Base-by-base conservation (phyloP, 1,140 invertebrate genomes). In the Brachionus sp. region DNA sequence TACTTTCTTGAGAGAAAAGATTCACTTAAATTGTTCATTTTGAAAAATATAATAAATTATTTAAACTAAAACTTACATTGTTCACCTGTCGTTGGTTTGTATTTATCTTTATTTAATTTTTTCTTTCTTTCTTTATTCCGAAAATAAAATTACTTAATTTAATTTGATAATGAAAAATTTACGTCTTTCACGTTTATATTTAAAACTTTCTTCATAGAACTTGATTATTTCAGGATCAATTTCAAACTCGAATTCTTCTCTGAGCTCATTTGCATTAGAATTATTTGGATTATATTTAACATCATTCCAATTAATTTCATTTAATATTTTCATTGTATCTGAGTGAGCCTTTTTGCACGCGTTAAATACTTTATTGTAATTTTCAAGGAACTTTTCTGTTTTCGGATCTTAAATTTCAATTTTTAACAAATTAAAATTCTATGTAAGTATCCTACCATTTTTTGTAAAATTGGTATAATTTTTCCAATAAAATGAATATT, bases 141-240 rank as follows among this genome's bases (percentile, higher is more conserved):
- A 7, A 42, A 2, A 39, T 16, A 23, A 39, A 35, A 13, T 64
- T 29, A 1, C 4, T 66, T 66, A 42, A 12, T 23, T 35, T 1
- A 42, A 7, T 39, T 73, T 73, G 35, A 23, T 44, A 5, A 39
- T 3, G 0, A 39, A 46, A 50, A 50, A 0, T 5, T 75, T 75
- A 75, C 70, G 16, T 75, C n/a, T 50, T 75, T 75, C 39, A 3
- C 19, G 16, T 33, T 75, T 75, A 23, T 46, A 75, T 46, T 46
- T 75, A 12, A 75, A 16, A 16, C 70, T 75, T 46, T 75, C 42
- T 75, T 75, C 70, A 35, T 75, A 75, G 44, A 75, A 75, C 44
- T 75, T 75, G 6, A 75, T 46, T 12, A 33, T 16, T 12, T 50
- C 39, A 25, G 37, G 9, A 50, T 75, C 19, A 10, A 75, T 25